Conservation (phyloP, 2,113 vertebrate genomes). For the Perca fluviatilis region DNA sequence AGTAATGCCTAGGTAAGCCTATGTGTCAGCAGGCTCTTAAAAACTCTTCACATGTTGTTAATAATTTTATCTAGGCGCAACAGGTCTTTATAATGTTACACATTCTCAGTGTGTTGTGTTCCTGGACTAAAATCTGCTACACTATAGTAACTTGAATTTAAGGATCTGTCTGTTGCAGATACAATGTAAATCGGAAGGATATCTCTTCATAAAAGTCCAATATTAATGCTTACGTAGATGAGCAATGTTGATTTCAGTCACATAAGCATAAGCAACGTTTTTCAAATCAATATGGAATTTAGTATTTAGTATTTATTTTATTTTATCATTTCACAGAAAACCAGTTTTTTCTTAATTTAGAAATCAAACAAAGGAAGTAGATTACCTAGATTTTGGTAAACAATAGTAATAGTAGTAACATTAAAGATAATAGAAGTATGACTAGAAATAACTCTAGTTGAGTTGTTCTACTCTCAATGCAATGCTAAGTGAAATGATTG, state of each 20-base stretch:
- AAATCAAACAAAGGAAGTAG: not conserved
- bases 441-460: too few species aligned
- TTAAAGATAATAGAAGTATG: too few species aligned
- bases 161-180: not conserved
- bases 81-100: not conserved
- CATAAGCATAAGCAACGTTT: not conserved
- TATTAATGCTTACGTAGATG: too few species aligned
- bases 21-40: constrained; percentile 25
- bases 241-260: not conserved
- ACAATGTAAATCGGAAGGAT: not conserved
- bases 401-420: too few species aligned
- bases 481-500: not conserved
- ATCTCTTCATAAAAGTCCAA: not conserved
- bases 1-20: constrained; percentile 34
- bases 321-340: not conserved
- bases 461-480: too few species aligned
- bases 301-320: not conserved
- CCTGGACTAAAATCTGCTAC: not conserved
- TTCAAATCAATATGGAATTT: not conserved
- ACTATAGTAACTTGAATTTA: not conserved
- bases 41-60: not conserved
- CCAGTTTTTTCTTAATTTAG: not conserved
- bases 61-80: constrained; percentile 6
- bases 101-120: not conserved
- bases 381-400: not conserved